Evolutionary conservation across 2,113 vertebrate genomes (phyloP), one percentile per base, ranked within the genome.

Genomic region (Tragelaphus buxtoni): DNA sequence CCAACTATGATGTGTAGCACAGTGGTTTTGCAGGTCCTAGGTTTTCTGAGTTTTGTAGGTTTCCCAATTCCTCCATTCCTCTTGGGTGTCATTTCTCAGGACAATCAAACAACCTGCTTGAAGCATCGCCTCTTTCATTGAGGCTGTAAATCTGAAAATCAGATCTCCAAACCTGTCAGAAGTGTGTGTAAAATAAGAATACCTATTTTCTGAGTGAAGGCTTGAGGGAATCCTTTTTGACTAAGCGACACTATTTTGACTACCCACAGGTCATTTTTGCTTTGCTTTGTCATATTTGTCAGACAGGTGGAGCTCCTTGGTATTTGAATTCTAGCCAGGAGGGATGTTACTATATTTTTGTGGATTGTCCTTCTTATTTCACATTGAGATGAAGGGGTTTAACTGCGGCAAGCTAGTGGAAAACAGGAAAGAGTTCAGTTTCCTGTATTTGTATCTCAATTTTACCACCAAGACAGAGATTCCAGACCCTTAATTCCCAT

Each of bases 131-230:
- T 11, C 39, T 95, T 65, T 72, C 45, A 69, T 11, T 30, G 72
- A 89, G 42, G 32, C 42, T 95, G 42, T 91, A 86, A 96, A 95
- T 95, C 72, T 89, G 74, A 96, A 97, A 84, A 72, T 16, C 26
- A 86, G 63, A 87, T 95, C 89, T 87, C 51, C 39, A 93, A 94
- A 80, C 53, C 55, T 91, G 35, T 79, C 77, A 58, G 28, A 92
- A 86, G 9, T 74, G 14, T 65, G 74, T 95, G 32, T 94, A 91
- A 95, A 96, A 83, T 83, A 94, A 89, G 56, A 97, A 91, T 28
- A 53, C 61, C 61, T 86, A 58, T 91, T 79, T 92, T 89, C n/a
- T 79, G 12, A 89, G 16, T 53, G 45, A 96, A 88, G 24, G 17
- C 88, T 89, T 79, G 30, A 95, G 79, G 74, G 42, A 58, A 47